Base-by-base conservation (phyloP, 2,797 vertebrate species). In the Anas acuta region DNA sequence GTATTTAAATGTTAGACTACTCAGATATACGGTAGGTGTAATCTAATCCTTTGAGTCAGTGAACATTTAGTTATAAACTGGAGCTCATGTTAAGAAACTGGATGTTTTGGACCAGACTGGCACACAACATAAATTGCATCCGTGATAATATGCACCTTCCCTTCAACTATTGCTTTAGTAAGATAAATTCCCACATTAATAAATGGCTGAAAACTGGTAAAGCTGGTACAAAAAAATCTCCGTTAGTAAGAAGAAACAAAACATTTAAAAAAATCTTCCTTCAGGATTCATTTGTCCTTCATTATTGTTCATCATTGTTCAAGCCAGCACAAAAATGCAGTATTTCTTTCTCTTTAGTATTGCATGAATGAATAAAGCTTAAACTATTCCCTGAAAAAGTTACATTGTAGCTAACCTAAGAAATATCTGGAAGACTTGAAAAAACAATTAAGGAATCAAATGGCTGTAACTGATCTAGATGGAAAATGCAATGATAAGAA, bases 91-190 rank as follows among this genome's bases (percentile, higher is more conserved):
- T 95, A 98, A 98, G 96, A 97, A 98, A 98, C 66, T 96, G 96
- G 98, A 98, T 97, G 97, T 96, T 98, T 98, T 96, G 98, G 98
- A 98, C 98, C 98, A 98, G 98, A 99, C 98, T 98, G 99, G 99
- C 98, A 99, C 98, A 97, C 97, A 98, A 99, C 98, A 99, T 98
- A 99, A 98, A 99, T 99, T 99, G 99, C 98, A 99, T 99, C 98
- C 98, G 98, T 98, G 98, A 98, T 98, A 98, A 98, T 98, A 98
- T 98, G 98, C 98, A 99, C 98, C 98, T 98, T 98, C 98, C 98
- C 98, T 98, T 98, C 97, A 93, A 98, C 98, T 99, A 99, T 99
- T 99, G 99, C 98, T 99, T 98, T 98, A 98, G 98, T 98, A 99
- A 98, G 98, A 98, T 98, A 98, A 98, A 98, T 98, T 98, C 97